Conservation (phyloP, 23 tunicate genomes). For the Styela plicata region DNA sequence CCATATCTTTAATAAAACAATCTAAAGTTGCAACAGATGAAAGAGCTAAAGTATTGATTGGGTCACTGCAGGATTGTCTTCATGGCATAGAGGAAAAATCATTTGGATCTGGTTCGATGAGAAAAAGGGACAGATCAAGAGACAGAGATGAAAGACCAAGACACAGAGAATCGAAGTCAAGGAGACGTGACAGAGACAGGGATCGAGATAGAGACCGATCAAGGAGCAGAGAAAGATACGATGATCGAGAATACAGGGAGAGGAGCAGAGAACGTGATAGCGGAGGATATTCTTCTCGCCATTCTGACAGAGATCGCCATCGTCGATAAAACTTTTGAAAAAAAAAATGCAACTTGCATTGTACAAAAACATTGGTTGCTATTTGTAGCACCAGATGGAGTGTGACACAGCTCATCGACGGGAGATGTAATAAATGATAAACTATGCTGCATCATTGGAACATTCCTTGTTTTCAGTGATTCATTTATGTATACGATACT, state of each 20-base stretch:
- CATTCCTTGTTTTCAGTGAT: background rate
- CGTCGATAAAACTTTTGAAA: constrained; percentile 36
- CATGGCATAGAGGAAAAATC: constrained; percentile 98
- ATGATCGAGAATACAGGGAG: constrained; percentile 83
- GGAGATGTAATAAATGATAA: too few species aligned
- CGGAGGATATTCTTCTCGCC: constrained; percentile 53
- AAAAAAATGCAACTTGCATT: background rate
- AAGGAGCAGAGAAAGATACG: constrained; percentile 89
- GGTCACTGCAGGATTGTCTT: constrained; percentile 93
- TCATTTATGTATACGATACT: background rate
- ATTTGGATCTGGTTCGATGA: constrained; percentile 75
- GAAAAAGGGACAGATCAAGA: constrained; percentile 68
- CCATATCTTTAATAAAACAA: constrained; percentile 88
- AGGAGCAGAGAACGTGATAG: constrained; percentile 71
- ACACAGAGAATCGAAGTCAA: constrained; percentile 88
- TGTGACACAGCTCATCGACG: too few species aligned
- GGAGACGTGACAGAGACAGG: constrained; percentile 78
- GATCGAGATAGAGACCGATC: constrained; percentile 66
- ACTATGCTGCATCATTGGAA: background rate
- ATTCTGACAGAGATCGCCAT: constrained; percentile 91
- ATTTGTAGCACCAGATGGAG: background rate
- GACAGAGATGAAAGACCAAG: constrained; percentile 81
- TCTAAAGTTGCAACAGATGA: constrained; percentile 90
- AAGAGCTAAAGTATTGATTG: constrained; percentile 89
- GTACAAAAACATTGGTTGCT: background rate